Evolutionary conservation across 2,113 vertebrate genomes (phyloP), one percentile per base, ranked within the genome.

Genomic region (Vicugna pacos): DNA sequence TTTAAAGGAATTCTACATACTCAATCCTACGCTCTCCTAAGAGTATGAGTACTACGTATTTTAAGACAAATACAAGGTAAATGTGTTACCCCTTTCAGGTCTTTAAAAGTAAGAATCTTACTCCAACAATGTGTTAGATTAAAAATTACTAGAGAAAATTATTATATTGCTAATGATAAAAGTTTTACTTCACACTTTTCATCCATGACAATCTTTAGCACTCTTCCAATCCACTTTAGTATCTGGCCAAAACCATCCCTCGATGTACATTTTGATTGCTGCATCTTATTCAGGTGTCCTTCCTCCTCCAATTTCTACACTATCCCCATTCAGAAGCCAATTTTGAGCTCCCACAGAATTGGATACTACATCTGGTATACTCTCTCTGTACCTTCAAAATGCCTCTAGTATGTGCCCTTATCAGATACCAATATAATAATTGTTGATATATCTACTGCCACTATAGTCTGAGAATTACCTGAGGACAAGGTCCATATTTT

Each of bases 1-100:
- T 26, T 87, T 92, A 94, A 83, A 87, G 38, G 48, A 89, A 92
- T 83, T 77, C 30, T 92, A 89, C 89, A 94, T 50, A 64, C 19
- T 77, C 50, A 82, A 64, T 76, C 67, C 32, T 94, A 62, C 6
- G 19, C 38, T 91, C 42, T 80, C 20, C 62, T 88, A 87, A 94
- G 46, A 46, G 8, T 60, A 17, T 52, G 38, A 62, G 1, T 73
- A 65, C 65, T 38, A 96, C 0, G 35, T 26, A 82, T n/a, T 76
- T 91, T 56, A 88, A 85, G 17, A 82, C 42, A 82, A 91, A 76
- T 46, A 65, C 50, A 69, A 82, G 10, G 38, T 72, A 84, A 91
- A 70, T 89, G 35, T 28, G 62, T 69, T 69, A 67, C 9, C 13
- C 81, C 75, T 87, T 81, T 86, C n/a, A 94, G 67, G 52, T 73